Base-by-base conservation (phyloP, 2,797 vertebrate genomes). In the Sebastes oblongus region DNA sequence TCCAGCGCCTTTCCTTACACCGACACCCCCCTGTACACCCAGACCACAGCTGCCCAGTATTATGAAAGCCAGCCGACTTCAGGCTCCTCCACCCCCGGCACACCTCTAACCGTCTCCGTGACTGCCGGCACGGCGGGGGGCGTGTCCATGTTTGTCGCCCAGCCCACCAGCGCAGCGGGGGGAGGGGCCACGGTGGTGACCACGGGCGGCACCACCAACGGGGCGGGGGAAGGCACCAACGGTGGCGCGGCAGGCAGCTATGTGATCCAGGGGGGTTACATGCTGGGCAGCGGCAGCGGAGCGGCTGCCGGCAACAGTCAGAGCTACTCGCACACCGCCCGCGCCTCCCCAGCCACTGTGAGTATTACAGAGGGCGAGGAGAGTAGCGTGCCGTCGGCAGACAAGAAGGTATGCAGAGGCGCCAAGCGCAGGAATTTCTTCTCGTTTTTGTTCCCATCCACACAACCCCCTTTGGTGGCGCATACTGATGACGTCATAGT, bases 311-410 rank as follows among this genome's bases (percentile, higher is more conserved):
- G 92, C 85, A 96, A 94, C 86, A 95, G 95, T 87, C 97, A 98
- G 92, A 96, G 93, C 92, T 98, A 97, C 92, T 96, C 97, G 30
- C 97, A 97, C 87, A 97, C 96, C 84, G 96, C 97, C 88, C 97
- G 98, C 72, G 96, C 97, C 94, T 98, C 98, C 50, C 98, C 98
- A 81, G 96, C 97, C 94, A 98, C 98, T 67, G 98, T 98, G 95
- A 98, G 97, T 96, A 95, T 96, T 93, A 96, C 95, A 86, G 96
- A 96, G 92, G 95, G 96, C 90, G 96, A 96, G 92, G 96, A 96
- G 92, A 94, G 94, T 95, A 96, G 95, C 93, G 94, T 96, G 95
- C 96, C 96, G 94, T 96, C 95, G 92, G 96, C 96, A 95, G 96
- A 96, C 95, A 96, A 96, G 90, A 96, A 96, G 96, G 96, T 96